A percentile compares a stretch with the other conserved stretches of the same genome.
Evolutionary conservation across 2,113 vertebrate species (phyloP).

Genomic region (Ornithorhynchus anatinus): DNA sequence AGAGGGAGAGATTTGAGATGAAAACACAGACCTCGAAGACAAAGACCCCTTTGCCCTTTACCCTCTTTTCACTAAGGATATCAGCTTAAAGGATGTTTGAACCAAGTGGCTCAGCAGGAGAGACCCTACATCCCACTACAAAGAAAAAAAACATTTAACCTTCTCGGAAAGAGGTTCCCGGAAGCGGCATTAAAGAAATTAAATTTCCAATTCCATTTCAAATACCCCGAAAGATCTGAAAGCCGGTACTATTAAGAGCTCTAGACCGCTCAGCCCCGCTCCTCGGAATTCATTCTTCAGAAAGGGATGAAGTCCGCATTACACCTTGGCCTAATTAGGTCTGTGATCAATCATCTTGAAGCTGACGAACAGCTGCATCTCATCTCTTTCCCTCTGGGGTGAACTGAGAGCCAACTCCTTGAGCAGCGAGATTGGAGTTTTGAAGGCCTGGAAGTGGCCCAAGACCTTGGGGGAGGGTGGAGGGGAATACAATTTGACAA

Average conservation of each 20-base stretch:
- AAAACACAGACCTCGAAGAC: background rate
- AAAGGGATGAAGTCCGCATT: background rate
- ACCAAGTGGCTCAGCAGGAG: too few species aligned
- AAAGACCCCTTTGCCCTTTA: background rate
- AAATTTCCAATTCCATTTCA: constrained; percentile 36
- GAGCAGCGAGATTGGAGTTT: background rate
- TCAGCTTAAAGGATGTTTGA: too few species aligned
- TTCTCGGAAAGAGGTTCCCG: constrained; percentile 4
- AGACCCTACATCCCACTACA: constrained; percentile 23
- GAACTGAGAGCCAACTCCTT: background rate
- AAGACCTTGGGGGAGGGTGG: too few species aligned
- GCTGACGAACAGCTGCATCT: background rate
- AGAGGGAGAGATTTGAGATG: background rate
- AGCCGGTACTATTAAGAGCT: constrained; percentile 23
- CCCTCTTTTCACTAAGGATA: too few species aligned
- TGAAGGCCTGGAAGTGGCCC: background rate
- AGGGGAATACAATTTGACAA: too few species aligned
- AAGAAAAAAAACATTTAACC: constrained; percentile 40
- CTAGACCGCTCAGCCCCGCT: constrained; percentile 10
- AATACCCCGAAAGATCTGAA: background rate
- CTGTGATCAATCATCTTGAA: constrained; percentile 32
- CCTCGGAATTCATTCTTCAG: constrained; percentile 15
- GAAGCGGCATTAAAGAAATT: constrained; percentile 44
- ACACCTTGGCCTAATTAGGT: background rate
- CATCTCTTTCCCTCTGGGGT: background rate